Evolutionary conservation across 2,888 invertebrate species (phyloP).

Genomic region (Diaphora mendica): DNA sequence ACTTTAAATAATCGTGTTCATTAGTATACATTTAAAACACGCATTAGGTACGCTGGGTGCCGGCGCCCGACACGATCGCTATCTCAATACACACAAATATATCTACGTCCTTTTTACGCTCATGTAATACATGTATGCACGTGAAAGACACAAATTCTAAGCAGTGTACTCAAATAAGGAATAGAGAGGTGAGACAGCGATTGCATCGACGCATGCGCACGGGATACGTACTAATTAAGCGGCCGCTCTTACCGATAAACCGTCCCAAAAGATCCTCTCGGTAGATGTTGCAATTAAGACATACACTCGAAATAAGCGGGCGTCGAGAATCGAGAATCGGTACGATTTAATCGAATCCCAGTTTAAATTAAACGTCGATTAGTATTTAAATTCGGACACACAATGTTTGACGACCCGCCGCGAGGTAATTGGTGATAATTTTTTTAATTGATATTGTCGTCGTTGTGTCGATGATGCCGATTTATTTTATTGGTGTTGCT

Average conservation of each 20-base stretch:
- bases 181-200: slow-evolving; percentile 77
- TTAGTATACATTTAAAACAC: slow-evolving; percentile 86
- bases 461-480: slow-evolving; percentile 51
- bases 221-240: slow-evolving; percentile 83
- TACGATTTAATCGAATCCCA: slow-evolving; percentile 71
- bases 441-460: slow-evolving; percentile 73
- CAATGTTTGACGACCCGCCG: slow-evolving; percentile 73
- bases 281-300: slow-evolving; percentile 73
- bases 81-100: slow-evolving; percentile 68
- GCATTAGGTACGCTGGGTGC: slow-evolving; percentile 83
- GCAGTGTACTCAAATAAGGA: slow-evolving; percentile 63
- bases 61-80: slow-evolving; percentile 79
- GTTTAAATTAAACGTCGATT: slow-evolving; percentile 68
- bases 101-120: slow-evolving; percentile 60
- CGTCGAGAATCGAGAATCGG: slow-evolving; percentile 63
- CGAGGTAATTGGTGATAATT: slow-evolving; percentile 76
- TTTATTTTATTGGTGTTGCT: slow-evolving; percentile 56
- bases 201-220: slow-evolving; percentile 74
- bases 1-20: slow-evolving; percentile 86
- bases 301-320: slow-evolving; percentile 68
- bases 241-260: slow-evolving; percentile 59
- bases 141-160: slow-evolving; percentile 57
- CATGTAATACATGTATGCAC: slow-evolving; percentile 31
- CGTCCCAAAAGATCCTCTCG: slow-evolving; percentile 53
- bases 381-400: slow-evolving; percentile 75